Percentiles rank a stretch among this genome's conserved stretches.
phyloP scores from a whole-genome alignment of 1,140 invertebrate species.

The Panagrolaimus sp. region DNA sequence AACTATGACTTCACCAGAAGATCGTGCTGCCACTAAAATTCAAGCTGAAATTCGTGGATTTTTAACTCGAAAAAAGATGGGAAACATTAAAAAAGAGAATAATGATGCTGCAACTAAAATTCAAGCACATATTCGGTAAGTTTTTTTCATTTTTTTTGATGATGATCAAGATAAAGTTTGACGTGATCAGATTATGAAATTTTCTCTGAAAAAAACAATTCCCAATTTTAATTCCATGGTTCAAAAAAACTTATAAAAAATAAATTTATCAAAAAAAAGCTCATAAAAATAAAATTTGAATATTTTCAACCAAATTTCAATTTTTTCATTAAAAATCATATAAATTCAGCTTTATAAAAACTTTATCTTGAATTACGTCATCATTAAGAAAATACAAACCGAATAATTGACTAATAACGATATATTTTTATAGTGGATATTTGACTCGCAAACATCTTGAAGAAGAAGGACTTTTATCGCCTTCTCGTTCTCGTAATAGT shows the following conservation, averaged over 20 bases:
- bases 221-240: too few relatives aligned
- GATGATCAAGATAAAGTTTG: neutral
- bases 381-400: too few relatives aligned
- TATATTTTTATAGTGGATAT: slow-evolving; percentile 46
- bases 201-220: too few relatives aligned
- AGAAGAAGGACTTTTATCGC: slow-evolving; percentile 48
- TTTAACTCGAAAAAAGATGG: slow-evolving; percentile 49
- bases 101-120: slow-evolving; percentile 56
- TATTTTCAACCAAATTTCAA: too few relatives aligned
- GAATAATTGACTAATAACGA: too few relatives aligned
- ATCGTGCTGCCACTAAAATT: slow-evolving; percentile 56
- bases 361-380: too few relatives aligned
- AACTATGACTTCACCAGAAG: slow-evolving; percentile 48
- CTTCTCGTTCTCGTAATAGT: slow-evolving; percentile 48
- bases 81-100: slow-evolving; percentile 52
- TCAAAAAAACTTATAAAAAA: too few relatives aligned
- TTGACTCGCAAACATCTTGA: slow-evolving; percentile 53
- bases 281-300: too few relatives aligned
- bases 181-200: too few relatives aligned
- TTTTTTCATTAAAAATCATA: too few relatives aligned
- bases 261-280: too few relatives aligned
- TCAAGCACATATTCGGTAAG: slow-evolving; percentile 54
- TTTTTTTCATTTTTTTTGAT: neutral
- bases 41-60: slow-evolving; percentile 57
- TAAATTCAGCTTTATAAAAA: too few relatives aligned